Base-by-base conservation (phyloP, 2,888 invertebrate genomes). In the Stenichneumon culpator region DNA sequence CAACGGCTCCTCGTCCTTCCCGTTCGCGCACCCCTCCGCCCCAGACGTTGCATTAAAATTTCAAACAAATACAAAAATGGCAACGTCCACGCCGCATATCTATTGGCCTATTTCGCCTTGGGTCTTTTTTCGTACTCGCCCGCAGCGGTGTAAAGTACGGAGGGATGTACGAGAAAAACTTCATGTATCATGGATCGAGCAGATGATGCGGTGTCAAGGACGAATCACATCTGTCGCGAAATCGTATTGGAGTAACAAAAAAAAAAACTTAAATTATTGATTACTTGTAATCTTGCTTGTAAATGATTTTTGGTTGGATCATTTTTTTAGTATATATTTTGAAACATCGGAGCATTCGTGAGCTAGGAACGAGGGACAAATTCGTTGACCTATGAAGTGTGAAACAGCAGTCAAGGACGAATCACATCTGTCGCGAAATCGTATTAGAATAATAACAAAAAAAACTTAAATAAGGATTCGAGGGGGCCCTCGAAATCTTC, bases 61-160 rank as follows among this genome's bases (percentile, higher is more conserved):
- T 92, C 92, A 93, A 89, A 89, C 89, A 89, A 90, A 92, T 88
- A 90, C 90, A 89, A 90, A 92, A 92, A 91, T 90, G 89, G 89
- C 88, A 83, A 88, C 78, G 83, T 87, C 87, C 89, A 82, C 86
- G 81, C 87, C 86, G 92, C 89, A 92, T 91, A 91, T 91, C 90
- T 91, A 92, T 93, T 89, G 92, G 75, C 89, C 88, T 88, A 84
- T 91, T 92, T 90, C 86, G 47, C 77, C 25, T 47, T 65, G 60
- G 25, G 52, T 44, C 19, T 57, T 44, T 25, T 47, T 44, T 19
- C n/a, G 47, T 11, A n/a, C 16, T 63, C 3, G 60, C 69, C 57
- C 22, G 25, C 65, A 50, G 25, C 4, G 36, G n/a, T 6, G 16
- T 16, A 32, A 79, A 63, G 22, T 16, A 50, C 63, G 22, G 32